Percentiles rank a stretch among this genome's conserved stretches.
These are phyloP conservation scores for Macropis europaea DNA, from an alignment of 2,888 invertebrate genomes.

Conservation along the genomic window DNA sequence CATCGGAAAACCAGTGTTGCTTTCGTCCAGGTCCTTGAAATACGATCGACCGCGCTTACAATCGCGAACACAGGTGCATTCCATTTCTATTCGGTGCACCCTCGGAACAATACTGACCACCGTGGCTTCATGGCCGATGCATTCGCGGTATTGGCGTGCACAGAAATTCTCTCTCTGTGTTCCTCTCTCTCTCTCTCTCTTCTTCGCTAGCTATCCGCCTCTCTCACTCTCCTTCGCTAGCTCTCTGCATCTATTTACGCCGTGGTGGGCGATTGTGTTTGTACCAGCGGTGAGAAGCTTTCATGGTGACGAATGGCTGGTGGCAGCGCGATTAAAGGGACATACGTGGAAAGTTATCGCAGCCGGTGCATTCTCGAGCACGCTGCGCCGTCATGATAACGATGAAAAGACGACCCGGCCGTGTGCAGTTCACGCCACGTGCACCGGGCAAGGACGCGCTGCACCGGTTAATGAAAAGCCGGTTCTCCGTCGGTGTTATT, in stretches of 20 bases:
- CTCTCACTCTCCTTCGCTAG: neutral
- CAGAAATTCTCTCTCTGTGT: neutral
- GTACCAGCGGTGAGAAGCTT: conserved; percentile 38
- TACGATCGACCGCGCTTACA: conserved; percentile 44
- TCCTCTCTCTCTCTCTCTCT: neutral
- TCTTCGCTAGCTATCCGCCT: neutral
- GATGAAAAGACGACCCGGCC: conserved; percentile 46
- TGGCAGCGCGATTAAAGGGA: conserved; percentile 57
- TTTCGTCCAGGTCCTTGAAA: conserved; percentile 1
- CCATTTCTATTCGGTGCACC: conserved; percentile 13
- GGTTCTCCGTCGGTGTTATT: conserved; percentile 15
- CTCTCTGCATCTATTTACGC: neutral
- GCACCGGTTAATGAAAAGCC: conserved; percentile 32
- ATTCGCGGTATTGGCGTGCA: neutral
- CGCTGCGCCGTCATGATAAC: conserved; percentile 57
- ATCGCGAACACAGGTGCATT: conserved; percentile 34
- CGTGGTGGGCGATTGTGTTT: conserved; percentile 26
- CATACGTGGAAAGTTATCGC: conserved; percentile 63
- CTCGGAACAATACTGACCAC: neutral
- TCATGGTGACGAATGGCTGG: conserved; percentile 53
- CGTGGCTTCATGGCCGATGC: conserved; percentile 19
- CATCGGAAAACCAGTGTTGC: neutral
- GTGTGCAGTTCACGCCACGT: conserved; percentile 15
- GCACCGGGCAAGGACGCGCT: conserved; percentile 3
- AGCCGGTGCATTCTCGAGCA: conserved; percentile 34